These are phyloP conservation scores for Enteromius unitaeniatus DNA, from an alignment of 2,797 vertebrate species.

Conservation along the genomic window DNA sequence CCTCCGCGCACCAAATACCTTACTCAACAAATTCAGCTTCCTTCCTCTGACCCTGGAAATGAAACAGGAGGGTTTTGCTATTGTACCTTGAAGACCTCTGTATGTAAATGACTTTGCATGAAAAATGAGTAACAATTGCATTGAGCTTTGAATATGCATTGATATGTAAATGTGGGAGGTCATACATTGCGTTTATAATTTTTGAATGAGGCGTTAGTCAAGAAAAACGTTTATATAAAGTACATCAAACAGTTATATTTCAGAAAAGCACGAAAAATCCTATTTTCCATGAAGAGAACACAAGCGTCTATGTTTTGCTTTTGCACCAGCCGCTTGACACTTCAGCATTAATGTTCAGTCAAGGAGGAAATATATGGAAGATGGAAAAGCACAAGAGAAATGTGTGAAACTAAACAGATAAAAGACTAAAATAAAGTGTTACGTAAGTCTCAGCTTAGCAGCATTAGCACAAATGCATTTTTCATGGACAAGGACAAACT, in stretches of 20 bases:
- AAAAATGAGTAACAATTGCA: not conserved
- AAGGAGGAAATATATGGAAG: not conserved
- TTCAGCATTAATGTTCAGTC: not conserved
- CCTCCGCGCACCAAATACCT: no score
- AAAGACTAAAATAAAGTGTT: conserved; percentile 4
- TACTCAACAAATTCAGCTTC: not conserved
- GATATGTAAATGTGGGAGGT: conserved; percentile 3
- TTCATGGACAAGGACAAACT: conserved; percentile 13
- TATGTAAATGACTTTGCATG: not conserved
- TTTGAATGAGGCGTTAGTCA: not conserved
- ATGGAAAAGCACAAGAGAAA: not conserved
- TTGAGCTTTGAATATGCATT: conserved; percentile 10
- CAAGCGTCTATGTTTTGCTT: not conserved
- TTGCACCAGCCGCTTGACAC: not conserved
- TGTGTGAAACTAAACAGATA: conserved; percentile 15
- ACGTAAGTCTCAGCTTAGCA: not conserved
- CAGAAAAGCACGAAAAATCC: not conserved
- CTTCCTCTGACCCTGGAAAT: not conserved
- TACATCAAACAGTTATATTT: not conserved
- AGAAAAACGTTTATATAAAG: not conserved
- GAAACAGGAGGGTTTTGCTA: not conserved
- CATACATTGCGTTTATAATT: not conserved
- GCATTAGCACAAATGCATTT: not conserved
- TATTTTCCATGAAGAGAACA: conserved; percentile 16
- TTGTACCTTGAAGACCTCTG: not conserved